Evolutionary conservation across 2,797 vertebrate genomes (phyloP), one percentile per base, ranked within the genome.

Genomic region (Cephalopachus bancanus): DNA sequence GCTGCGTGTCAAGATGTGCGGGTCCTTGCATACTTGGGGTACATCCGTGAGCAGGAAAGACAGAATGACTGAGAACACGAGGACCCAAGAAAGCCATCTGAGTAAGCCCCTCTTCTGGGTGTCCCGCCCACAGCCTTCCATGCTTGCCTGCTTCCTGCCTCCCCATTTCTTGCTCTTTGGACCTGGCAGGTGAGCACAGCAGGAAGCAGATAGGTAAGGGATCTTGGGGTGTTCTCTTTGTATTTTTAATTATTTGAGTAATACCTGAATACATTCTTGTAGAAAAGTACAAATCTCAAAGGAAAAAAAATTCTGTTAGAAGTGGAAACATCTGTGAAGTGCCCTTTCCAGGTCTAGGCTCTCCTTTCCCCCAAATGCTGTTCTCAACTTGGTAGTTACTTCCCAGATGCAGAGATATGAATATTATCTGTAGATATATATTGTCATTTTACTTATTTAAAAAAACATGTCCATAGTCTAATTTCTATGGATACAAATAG

Each of bases 41-140:
- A 83, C 76, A 83, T 62, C 69, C 55, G 59, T 91, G 91, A 89
- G 57, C 57, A 51, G 74, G 75, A 65, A 81, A 60, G 60, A 57
- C 72, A n/a, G 83, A 78, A 84, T 3, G 59, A 53, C 72, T 79
- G 89, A 62, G 95, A 83, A 83, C 37, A 37, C 37, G 51, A 26
- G 14, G 28, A 26, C 62, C 37, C 7, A 17, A 78, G 74, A 20
- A n/a, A 72, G 83, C 62, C 1, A 76, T 24, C 7, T 15, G 59
- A 14, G 65, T 44, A 8, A 5, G 33, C 53, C 49, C 55, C 49
- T 10, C 26, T 76, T 88, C 85, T 55, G 85, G 92, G 83, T 49
- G 65, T 67, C 59, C 22, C 53, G 15, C 76, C 67, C 65, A 12
- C 51, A 53, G 64, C 86, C 64, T 37, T 7, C 6, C 33, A 57